These are phyloP conservation scores for Leptocoma aspasia DNA, from an alignment of 2,113 vertebrate species.

Conservation along the genomic window DNA sequence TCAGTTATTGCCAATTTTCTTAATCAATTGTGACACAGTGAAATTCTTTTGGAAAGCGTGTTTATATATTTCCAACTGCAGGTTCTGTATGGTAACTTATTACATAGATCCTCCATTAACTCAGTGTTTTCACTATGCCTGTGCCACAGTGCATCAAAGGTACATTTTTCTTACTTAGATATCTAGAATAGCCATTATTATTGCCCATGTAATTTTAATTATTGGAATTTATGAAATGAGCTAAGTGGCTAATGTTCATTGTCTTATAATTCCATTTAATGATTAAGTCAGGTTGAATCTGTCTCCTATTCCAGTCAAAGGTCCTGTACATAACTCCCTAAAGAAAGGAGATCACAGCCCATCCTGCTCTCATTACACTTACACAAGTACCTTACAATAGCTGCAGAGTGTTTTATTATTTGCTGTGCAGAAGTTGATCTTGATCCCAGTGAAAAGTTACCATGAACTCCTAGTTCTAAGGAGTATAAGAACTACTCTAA, in stretches of 20 bases:
- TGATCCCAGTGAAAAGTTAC: background rate
- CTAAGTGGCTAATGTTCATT: slow-evolving; percentile 44
- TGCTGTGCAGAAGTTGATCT: background rate
- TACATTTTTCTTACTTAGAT: slow-evolving; percentile 19
- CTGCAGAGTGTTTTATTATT: background rate
- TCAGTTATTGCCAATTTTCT: slow-evolving; percentile 57
- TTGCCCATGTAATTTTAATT: slow-evolving; percentile 65
- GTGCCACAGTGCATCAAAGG: slow-evolving; percentile 40
- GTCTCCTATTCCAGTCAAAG: slow-evolving; percentile 28
- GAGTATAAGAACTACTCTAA: background rate
- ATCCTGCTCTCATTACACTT: background rate
- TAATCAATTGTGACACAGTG: slow-evolving; percentile 57
- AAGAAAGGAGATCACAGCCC: background rate
- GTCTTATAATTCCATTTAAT: slow-evolving; percentile 34
- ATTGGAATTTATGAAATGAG: slow-evolving; percentile 32
- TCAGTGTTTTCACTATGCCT: slow-evolving; percentile 25
- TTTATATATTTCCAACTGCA: slow-evolving; percentile 55
- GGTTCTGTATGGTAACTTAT: slow-evolving; percentile 33
- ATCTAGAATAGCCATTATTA: slow-evolving; percentile 41
- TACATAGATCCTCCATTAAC: slow-evolving; percentile 67
- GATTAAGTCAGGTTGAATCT: slow-evolving; percentile 32
- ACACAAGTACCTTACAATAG: background rate
- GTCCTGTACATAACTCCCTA: background rate
- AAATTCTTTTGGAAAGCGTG: slow-evolving; percentile 51
- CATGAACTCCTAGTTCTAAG: background rate